Base-by-base conservation (phyloP, 2,797 vertebrate species). In the Sebastes iracundus region DNA sequence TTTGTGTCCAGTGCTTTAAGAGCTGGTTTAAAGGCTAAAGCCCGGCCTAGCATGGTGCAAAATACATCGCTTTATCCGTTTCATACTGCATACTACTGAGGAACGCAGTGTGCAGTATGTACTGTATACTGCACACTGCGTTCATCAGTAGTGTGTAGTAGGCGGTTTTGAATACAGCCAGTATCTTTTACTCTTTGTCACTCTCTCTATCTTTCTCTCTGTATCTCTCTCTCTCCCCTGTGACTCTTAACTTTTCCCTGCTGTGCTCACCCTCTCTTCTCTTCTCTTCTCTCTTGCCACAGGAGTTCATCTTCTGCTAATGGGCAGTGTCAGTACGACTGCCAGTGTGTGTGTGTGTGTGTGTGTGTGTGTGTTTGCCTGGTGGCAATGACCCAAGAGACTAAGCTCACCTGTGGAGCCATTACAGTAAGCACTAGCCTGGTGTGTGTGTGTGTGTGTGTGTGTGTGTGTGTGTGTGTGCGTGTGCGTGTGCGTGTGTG, bases 231-330 rank as follows among this genome's bases (percentile, higher is more conserved):
- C 46, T 49, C 46, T 49, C 22, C 46, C 22, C 6, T 13, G 30
- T 62, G 72, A 81, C 55, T 78, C 20, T 66, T 80, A 70, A 75
- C 61, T 72, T 82, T 23, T 25, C 33, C 72, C 22, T 23, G 4
- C 56, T 74, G 66, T 1, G 10, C 28, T 70, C 12, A 18, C 59
- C 61, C 67, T 62, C 56, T 76, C 56, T 62, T 72, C 38, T 73
- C 61, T 73, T 55, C 1, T 79, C 64, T 16, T 53, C 23, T 80
- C 38, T 73, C 64, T 73, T 55, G 2, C 81, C 67, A 61, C 49
- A 56, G 66, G 81, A 86, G 78, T 75, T 85, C 56, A 86, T 88
- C 66, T 82, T 78, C 79, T 86, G 33, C 76, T 86, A 91, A 87
- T 88, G 74, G 68, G 67, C 71, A 80, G 28, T 80, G 83, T 80